Conservation (phyloP, 2,113 vertebrate genomes). For the Rhynchopsitta pachyrhyncha region DNA sequence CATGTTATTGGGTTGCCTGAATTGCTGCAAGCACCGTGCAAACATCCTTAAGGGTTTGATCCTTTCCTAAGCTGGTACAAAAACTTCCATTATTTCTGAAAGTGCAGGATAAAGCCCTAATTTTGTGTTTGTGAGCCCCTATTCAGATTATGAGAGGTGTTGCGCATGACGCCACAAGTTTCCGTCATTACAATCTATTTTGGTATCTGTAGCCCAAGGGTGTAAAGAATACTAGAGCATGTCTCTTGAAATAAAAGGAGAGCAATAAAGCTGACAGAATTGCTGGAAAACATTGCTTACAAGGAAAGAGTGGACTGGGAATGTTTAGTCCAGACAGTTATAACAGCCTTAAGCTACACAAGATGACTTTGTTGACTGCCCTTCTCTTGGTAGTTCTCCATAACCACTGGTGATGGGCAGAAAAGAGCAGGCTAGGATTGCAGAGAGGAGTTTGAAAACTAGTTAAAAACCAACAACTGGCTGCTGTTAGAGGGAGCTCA, state of each 20-base stretch:
- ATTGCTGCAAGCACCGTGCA: neutral
- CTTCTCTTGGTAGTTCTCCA: neutral
- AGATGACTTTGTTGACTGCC: neutral
- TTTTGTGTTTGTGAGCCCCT: neutral
- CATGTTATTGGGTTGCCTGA: neutral
- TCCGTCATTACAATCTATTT: neutral
- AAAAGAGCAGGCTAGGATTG: neutral
- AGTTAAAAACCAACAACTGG: neutral
- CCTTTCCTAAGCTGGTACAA: neutral
- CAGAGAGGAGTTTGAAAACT: neutral
- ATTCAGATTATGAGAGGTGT: fast-evolving
- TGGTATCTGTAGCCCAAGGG: neutral
- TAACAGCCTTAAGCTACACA: fast-evolving
- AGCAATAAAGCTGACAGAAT: neutral
- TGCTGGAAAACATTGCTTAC: neutral
- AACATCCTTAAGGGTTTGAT: neutral
- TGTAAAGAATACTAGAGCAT: neutral
- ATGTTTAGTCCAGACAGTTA: neutral
- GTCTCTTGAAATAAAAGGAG: neutral
- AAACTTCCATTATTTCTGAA: neutral
- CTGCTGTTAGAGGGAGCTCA: neutral
- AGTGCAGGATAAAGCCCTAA: neutral
- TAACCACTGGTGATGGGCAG: neutral
- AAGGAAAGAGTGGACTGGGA: neutral
- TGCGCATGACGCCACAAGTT: neutral